phyloP scores from a whole-genome alignment of 2,888 invertebrate species.

The Augochlorella aurata region DNA sequence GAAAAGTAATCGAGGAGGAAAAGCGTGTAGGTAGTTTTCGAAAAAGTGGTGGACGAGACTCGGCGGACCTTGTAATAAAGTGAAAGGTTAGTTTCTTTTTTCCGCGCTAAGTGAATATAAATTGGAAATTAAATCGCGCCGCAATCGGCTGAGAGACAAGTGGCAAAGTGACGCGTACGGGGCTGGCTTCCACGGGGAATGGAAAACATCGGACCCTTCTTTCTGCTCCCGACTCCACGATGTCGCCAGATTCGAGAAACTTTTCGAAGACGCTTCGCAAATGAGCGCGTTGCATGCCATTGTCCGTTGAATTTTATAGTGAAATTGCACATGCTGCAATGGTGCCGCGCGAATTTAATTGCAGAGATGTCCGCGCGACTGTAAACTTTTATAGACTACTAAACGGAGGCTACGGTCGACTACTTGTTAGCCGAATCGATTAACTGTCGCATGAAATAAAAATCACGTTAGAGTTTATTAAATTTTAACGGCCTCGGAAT shows the following conservation, averaged over 20 bases:
- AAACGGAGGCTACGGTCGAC: background rate
- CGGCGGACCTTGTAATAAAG: slow-evolving; percentile 30
- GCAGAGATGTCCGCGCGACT: background rate
- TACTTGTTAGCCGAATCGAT: background rate
- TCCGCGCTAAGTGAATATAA: slow-evolving; percentile 47
- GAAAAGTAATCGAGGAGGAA: background rate
- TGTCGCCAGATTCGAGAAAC: background rate
- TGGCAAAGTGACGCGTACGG: background rate
- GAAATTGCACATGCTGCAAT: background rate
- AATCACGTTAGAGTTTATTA: too few relatives aligned
- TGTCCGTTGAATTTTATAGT: background rate
- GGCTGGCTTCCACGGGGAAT: background rate
- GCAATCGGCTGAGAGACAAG: slow-evolving; percentile 31
- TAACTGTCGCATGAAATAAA: too few relatives aligned
- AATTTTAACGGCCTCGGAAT: too few relatives aligned
- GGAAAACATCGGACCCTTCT: background rate
- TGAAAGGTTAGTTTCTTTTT: slow-evolving; percentile 17
- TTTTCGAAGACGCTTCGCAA: background rate
- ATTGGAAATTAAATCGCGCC: slow-evolving; percentile 50
- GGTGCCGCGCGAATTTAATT: background rate
- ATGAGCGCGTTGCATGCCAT: background rate
- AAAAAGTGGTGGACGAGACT: slow-evolving; percentile 3
- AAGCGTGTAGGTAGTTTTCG: slow-evolving; percentile 18
- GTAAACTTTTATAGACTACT: background rate
- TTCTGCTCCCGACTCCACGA: background rate